Evolutionary conservation across 2,113 vertebrate species (phyloP).

Genomic region (Onychostruthus taczanowskii): DNA sequence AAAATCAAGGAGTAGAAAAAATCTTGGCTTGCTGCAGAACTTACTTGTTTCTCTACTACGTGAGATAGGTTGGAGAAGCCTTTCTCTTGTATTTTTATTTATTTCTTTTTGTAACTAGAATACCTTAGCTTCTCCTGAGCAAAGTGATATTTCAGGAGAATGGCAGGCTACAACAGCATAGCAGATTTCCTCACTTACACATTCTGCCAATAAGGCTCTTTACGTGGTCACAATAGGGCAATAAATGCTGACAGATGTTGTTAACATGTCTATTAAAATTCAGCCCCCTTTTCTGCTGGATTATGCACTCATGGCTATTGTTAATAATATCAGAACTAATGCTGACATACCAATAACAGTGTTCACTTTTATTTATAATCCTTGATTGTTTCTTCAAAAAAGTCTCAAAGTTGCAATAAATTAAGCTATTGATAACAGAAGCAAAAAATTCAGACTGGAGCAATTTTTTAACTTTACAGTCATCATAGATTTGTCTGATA

Average conservation of each 20-base stretch:
- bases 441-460: background rate
- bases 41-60: background rate
- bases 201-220: slow-evolving; percentile 49
- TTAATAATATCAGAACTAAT: slow-evolving; percentile 32
- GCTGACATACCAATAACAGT: background rate
- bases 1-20: background rate
- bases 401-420: background rate
- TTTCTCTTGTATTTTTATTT: background rate
- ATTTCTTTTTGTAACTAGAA: background rate
- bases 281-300: slow-evolving; percentile 21
- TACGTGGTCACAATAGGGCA: background rate
- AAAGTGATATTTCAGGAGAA: background rate
- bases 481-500: background rate
- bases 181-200: slow-evolving; percentile 1
- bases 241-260: slow-evolving; percentile 57
- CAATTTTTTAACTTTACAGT: background rate
- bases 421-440: background rate
- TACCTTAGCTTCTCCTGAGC: background rate
- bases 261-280: slow-evolving; percentile 65
- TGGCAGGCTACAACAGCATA: background rate
- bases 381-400: background rate
- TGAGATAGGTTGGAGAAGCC: background rate
- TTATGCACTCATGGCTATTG: background rate
- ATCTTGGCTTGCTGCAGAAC: background rate
- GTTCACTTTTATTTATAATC: background rate